phyloP scores from a whole-genome alignment of 2,113 vertebrate species.

The Marmota monax region DNA sequence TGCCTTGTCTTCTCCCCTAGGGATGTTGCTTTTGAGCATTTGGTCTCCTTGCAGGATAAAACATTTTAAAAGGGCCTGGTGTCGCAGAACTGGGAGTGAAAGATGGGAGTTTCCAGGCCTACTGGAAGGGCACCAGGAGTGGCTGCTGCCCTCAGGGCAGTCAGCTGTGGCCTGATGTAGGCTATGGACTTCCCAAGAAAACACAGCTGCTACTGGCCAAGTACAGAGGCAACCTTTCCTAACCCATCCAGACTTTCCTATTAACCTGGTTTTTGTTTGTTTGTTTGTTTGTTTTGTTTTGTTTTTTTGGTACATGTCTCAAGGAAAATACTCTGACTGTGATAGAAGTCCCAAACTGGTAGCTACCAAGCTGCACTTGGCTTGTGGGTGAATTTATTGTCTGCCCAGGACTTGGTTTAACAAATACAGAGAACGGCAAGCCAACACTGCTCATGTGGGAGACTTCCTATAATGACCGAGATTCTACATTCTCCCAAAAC shows the following conservation, averaged over 20 bases:
- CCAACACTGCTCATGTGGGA: neutral
- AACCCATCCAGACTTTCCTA: neutral
- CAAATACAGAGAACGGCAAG: neutral
- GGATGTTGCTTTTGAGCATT: conserved; percentile 17
- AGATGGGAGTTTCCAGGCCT: neutral
- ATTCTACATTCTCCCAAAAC: neutral
- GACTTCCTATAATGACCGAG: neutral
- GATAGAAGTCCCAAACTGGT: neutral
- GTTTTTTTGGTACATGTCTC: neutral
- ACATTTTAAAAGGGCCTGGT: neutral
- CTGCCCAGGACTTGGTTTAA: neutral
- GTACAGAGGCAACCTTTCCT: too few species aligned
- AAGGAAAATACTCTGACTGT: neutral
- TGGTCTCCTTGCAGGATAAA: neutral
- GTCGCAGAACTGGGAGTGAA: neutral
- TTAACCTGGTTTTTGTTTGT: neutral
- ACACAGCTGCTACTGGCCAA: accelerated
- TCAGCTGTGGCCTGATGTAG: neutral
- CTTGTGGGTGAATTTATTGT: neutral
- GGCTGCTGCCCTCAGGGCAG: neutral
- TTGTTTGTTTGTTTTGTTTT: too few species aligned
- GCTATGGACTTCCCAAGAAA: neutral
- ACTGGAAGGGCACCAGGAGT: neutral
- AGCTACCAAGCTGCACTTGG: neutral
- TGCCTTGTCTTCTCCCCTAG: neutral